phyloP scores from a whole-genome alignment of 2,888 invertebrate genomes.

The Branchellion lobata region DNA sequence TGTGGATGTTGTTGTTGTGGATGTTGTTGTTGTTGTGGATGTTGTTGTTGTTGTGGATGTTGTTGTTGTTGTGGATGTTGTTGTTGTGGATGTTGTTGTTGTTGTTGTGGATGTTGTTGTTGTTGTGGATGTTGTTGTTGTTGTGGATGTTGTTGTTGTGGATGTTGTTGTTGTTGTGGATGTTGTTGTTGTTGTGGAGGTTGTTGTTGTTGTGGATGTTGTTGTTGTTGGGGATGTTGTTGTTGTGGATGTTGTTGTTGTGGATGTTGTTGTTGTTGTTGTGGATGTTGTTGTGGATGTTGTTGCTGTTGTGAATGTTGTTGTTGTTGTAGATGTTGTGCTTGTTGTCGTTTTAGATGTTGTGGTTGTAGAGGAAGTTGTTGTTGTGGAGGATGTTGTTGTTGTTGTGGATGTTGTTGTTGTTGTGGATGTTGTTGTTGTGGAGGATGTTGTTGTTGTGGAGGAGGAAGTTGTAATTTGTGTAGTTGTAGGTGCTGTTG shows the following conservation, averaged over 20 bases:
- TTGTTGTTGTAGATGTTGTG: neutral
- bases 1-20: neutral
- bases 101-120: conserved; percentile 24
- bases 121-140: neutral
- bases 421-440: neutral
- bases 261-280: neutral
- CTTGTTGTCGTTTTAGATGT: neutral
- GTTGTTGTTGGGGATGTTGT: neutral
- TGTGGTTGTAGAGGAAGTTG: neutral
- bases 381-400: neutral
- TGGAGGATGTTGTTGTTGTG: neutral
- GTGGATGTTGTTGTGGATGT: neutral
- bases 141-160: neutral
- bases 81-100: conserved; percentile 13
- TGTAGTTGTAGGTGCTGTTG: neutral
- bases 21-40: neutral
- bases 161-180: neutral
- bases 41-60: conserved; percentile 1
- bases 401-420: conserved; percentile 2
- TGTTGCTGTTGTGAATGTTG: neutral
- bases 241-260: neutral
- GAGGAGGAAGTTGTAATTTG: neutral
- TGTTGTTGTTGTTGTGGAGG: neutral
- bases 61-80: conserved; percentile 21
- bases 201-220: conserved; percentile 12